Base-by-base conservation (phyloP, 2,797 vertebrate genomes). In the Centropyge bicolor region DNA sequence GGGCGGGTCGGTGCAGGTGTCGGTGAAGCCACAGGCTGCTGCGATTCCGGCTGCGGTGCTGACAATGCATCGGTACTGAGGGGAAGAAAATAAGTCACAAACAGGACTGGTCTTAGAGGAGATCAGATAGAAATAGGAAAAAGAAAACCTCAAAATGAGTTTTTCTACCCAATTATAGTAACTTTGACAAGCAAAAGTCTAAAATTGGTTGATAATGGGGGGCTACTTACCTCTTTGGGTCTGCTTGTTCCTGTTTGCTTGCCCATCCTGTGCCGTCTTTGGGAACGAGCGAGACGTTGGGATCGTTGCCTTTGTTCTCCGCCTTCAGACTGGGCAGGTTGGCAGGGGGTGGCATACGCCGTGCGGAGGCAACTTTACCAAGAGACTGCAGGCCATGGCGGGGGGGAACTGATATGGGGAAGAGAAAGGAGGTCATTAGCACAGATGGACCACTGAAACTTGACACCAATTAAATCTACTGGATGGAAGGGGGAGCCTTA, bases 231-330 rank as follows among this genome's bases (percentile, higher is more conserved):
- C 97, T 97, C 97, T 98, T 98, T 97, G 96, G 97, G 96, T 98
- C 97, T 93, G 96, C 95, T 96, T 92, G 95, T 90, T 98, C 97
- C 97, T 96, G 97, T 95, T 98, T 97, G 97, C 97, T 99, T 96
- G 97, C 98, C 98, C 98, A 99, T 98, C 98, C 98, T 97, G 97
- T 97, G 94, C 97, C 98, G 98, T 99, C 98, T 96, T 97, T 97
- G 91, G 98, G 98, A 94, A 98, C 96, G 93, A 99, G 95, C 85
- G 97, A 96, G 95, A 99, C 97, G 95, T 98, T 98, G 92, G 98
- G 98, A 94, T 99, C 97, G 96, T 98, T 98, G 94, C 97, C 98
- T 97, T 98, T 98, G 95, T 98, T 98, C 95, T 98, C 98, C 40
- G 98, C 98, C 97, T 99, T 99, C 95, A 99, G 95, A 96, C 97